Evolutionary conservation across 2,113 vertebrate genomes (phyloP), one percentile per base, ranked within the genome.

Genomic region (Hucho hucho): DNA sequence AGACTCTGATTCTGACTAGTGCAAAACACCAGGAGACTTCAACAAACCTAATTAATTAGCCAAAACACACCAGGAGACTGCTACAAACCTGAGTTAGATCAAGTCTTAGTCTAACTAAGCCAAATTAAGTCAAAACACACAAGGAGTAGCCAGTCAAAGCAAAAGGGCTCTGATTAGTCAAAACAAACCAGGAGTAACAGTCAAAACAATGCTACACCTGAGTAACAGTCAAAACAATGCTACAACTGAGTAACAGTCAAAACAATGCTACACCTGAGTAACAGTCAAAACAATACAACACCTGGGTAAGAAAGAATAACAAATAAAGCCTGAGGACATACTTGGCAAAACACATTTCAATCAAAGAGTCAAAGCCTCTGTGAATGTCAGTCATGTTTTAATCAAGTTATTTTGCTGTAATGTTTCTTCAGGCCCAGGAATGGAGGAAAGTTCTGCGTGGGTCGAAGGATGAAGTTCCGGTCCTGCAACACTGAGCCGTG

Each of bases 391-490:
- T 13, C 37, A 7, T 70, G 46, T 59, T 61, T 32, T 61, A 26
- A 13, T 65, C 1, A 18, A 37, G 29, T 67, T 67, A 4, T 28
- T 74, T 4, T 73, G 7, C 58, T 14, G 7, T 58, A 26, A 20
- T 79, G n/a, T 47, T 6, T 74, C 25, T 4, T 26, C 74, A 98
- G 97, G 92, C 97, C 97, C 75, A 95, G 91, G 85, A 97, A 97
- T 37, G 96, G 96, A 61, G 97, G 97, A 43, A 96, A 92, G 76
- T 99, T 96, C 88, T 99, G 97, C 69, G 95, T 99, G 76, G 97
- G 97, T 74, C 96, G 96, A 76, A 93, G 97, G 85, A 98, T 97
- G 96, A 98, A 97, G 85, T 99, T 98, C 92, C 95, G 95, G 32
- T 99, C 97, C 0, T 99, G 97, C 92, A 98, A 95, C 80, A 98